Conservation (phyloP, 2,113 vertebrate genomes). For the Morone chrysops region DNA sequence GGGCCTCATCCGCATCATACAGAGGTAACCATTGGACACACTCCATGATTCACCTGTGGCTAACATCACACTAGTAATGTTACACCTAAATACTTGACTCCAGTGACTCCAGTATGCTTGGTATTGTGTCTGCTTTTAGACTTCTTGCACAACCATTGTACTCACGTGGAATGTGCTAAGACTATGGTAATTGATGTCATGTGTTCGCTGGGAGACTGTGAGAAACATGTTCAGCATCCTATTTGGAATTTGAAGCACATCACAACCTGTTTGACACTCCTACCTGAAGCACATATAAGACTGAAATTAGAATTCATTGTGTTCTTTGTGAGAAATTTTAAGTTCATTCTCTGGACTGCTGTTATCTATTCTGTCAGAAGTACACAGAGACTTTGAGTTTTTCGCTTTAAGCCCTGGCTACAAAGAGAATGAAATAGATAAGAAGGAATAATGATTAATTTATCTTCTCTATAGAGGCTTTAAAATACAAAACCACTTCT, state of each 20-base stretch:
- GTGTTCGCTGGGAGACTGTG: constrained; percentile 1
- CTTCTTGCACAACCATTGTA: constrained; percentile 26
- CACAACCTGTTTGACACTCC: constrained; percentile 39
- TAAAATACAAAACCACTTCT: constrained; percentile 23
- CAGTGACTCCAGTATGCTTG: not conserved
- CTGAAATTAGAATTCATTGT: not conserved
- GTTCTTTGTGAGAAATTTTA: not conserved
- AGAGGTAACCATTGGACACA: not conserved
- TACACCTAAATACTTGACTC: constrained; percentile 1
- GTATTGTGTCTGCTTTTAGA: not conserved
- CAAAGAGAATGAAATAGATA: constrained; percentile 12
- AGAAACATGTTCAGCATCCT: constrained; percentile 56
- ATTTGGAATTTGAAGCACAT: constrained; percentile 35
- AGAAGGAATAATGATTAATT: constrained; percentile 32
- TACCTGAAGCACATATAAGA: not conserved
- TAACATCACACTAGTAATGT: not conserved
- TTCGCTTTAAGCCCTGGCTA: not conserved
- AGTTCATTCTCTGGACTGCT: not conserved
- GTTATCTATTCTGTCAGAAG: constrained; percentile 35
- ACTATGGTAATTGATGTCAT: constrained; percentile 47
- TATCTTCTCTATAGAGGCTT: not conserved
- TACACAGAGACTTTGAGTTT: not conserved
- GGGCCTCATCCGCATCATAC: not conserved
- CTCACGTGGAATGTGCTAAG: constrained; percentile 10
- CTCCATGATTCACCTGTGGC: constrained; percentile 24